Base-by-base conservation (phyloP, 2,888 invertebrate genomes). In the Sminthurinus aureus region DNA sequence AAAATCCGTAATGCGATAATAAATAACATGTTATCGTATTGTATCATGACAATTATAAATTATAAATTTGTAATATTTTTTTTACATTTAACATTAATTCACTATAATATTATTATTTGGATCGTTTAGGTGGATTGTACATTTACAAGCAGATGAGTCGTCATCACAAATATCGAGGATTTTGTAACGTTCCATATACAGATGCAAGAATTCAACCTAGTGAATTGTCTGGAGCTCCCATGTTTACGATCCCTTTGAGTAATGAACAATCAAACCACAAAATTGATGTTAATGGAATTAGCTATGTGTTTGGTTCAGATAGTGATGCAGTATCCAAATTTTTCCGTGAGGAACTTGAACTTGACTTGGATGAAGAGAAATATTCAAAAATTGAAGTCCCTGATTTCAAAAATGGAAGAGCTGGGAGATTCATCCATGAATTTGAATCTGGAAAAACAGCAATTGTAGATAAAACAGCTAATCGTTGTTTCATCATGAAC, bases 371-470 rank as follows among this genome's bases (percentile, higher is more conserved):
- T 77, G 92, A 93, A 50, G 94, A 94, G 87, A 92, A 93, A 80
- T 86, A 88, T 76, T 83, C 87, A 13, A 95, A 94, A 90, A 96
- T 98, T 88, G 93, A 95, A 89, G 96, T 98, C 11, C 94, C 95
- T 18, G 94, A 95, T 90, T 96, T 96, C 89, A 93, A 93, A 13
- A 94, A 95, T 87, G 96, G 96, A 0, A 93, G 94, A 64, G 93
- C 93, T 75, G 96, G 97, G 82, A 93, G 95, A 86, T 97, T 98
- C 90, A 94, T 98, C 89, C 98, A 98, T 89, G 98, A 98, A 91
- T 98, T 98, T 90, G 94, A 94, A 87, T 93, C 93, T 88, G 88
- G 88, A 85, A 91, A 92, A 89, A 94, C 93, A 90, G 95, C 93
- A 26, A 96, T 97, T 85, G 93, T 96, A 84, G 96, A 97, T 91